A percentile compares a stretch with the other conserved stretches of the same genome.
phyloP scores from a whole-genome alignment of 2,888 invertebrate species.

The Parnassius orleans region DNA sequence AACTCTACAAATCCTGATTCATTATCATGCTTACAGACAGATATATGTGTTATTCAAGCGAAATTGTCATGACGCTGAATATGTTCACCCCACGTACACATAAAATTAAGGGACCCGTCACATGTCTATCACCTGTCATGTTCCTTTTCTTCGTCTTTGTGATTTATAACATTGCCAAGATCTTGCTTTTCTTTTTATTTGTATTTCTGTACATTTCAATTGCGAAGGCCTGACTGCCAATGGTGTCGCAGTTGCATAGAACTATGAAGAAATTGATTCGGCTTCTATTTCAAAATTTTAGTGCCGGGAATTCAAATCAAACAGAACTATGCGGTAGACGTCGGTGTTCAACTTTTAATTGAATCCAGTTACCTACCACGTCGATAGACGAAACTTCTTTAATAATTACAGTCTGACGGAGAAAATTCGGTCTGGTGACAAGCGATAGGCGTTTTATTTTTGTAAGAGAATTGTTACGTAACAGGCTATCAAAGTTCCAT shows the following conservation, averaged over 20 bases:
- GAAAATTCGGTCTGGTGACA: conserved; percentile 30
- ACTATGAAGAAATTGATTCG: conserved; percentile 21
- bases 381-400: conserved; percentile 63
- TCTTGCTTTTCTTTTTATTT: conserved; percentile 10
- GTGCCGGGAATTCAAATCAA: conserved; percentile 48
- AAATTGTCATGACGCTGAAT: conserved; percentile 24
- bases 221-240: conserved; percentile 4
- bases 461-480: too few species aligned
- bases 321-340: conserved; percentile 40
- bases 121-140: conserved; percentile 24
- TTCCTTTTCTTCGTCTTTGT: conserved; percentile 21
- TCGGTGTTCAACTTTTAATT: conserved; percentile 63
- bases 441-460: conserved; percentile 27
- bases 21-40: too few species aligned
- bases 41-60: conserved; percentile 15
- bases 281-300: conserved; percentile 35
- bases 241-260: conserved; percentile 6
- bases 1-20: too few species aligned
- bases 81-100: conserved; percentile 10
- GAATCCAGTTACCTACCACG: conserved; percentile 59
- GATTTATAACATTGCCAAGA: conserved; percentile 23
- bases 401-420: conserved; percentile 59
- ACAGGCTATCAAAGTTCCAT: too few species aligned
- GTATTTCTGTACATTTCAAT: neutral
- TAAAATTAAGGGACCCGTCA: conserved; percentile 23